Evolutionary conservation across 2,113 vertebrate species (phyloP), one percentile per base, ranked within the genome.

Genomic region (Cepphus grylle): DNA sequence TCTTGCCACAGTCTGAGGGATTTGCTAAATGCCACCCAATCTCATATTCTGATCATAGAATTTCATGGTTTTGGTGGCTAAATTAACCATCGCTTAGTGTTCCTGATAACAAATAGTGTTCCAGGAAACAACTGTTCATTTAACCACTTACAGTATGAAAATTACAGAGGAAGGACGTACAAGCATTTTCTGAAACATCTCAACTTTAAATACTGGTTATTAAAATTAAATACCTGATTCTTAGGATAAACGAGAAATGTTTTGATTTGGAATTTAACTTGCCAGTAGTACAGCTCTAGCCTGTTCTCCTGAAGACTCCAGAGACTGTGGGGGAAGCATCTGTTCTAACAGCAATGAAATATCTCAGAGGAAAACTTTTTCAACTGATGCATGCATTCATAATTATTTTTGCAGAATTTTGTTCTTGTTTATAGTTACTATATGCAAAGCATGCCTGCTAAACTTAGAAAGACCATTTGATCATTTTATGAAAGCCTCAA

Each of bases 301-400:
- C 76, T 82, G 85, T 92, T 93, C 81, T 71, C 86, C 78, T 43
- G 67, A 94, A 92, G 85, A 77, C 96, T 96, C 96, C 38, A 86
- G 96, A 94, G 96, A 89, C 85, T 81, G 16, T 58, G 67, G 49
- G 42, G 79, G 88, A 92, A 96, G 90, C 95, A 92, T 96, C 96
- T 97, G 97, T 96, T 97, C 93, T 67, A 91, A 93, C 90, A 93
- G 86, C 66, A 62, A 55, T 82, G 81, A 81, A 96, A 80, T 76
- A 93, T 56, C 97, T 97, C 94, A 0, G 77, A 97, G 97, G 97
- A 96, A 93, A 93, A 81, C 81, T 96, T 97, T 96, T 96, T 90
- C 95, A 96, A 95, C 88, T 83, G 96, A 97, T 95, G 96, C 95
- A 78, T 96, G 95, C 81, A 93, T 91, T 94, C 29, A 11, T 90